Percentiles rank a stretch among this genome's conserved stretches.
These are phyloP conservation scores for Drosophila tsacasi DNA, from an alignment of 1,140 invertebrate genomes.

Conservation along the genomic window DNA sequence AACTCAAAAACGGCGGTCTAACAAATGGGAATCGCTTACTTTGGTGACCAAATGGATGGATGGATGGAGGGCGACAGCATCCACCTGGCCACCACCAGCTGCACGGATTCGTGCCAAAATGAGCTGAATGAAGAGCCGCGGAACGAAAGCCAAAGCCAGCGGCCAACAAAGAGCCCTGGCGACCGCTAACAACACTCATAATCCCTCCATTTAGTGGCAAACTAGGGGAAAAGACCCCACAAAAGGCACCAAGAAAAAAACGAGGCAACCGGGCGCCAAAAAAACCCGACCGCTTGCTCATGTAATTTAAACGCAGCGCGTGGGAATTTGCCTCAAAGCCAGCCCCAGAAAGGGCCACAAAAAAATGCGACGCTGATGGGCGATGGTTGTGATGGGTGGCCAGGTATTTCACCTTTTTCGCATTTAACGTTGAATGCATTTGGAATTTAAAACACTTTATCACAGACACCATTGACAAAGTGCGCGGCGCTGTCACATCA, in stretches of 20 bases:
- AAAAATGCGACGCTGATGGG: conserved; percentile 32
- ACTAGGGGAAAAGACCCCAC: conserved; percentile 45
- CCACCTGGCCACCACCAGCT: conserved; percentile 2
- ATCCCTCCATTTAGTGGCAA: conserved; percentile 76
- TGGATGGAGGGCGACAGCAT: conserved; percentile 16
- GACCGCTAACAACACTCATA: conserved; percentile 80
- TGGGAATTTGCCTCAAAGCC: conserved; percentile 55
- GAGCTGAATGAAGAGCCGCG: conserved; percentile 37
- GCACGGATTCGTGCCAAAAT: conserved; percentile 54
- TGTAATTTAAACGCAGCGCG: conserved; percentile 77
- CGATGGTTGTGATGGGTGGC: conserved; percentile 20
- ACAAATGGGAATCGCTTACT: conserved; percentile 67
- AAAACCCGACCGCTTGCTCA: conserved; percentile 22
- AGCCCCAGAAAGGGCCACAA: conserved; percentile 24
- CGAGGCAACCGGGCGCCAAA: conserved; percentile 16
- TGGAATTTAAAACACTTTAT: conserved; percentile 82
- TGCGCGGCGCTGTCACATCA: conserved; percentile 76
- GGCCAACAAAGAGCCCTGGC: conserved; percentile 42
- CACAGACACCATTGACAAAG: conserved; percentile 77
- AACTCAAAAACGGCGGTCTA: conserved; percentile 30
- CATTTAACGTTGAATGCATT: conserved; percentile 81
- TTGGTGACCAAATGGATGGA: conserved; percentile 44
- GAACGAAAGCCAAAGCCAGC: conserved; percentile 31
- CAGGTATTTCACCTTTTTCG: conserved; percentile 59
- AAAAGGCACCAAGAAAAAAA: conserved; percentile 18